Conservation (phyloP, 2,888 invertebrate species). For the Pyrgus malvae region DNA sequence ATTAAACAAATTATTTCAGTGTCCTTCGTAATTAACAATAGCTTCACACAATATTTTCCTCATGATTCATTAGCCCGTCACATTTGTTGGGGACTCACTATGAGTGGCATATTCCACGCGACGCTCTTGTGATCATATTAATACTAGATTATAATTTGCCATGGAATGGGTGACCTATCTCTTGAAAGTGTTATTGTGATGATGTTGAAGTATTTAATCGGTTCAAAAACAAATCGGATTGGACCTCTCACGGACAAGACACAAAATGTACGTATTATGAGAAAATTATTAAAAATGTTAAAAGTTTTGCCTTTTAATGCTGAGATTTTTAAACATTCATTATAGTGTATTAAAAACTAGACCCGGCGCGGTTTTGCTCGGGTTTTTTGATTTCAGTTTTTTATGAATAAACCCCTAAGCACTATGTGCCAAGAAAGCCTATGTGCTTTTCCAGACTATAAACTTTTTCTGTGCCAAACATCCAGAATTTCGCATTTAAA, state of each 20-base stretch:
- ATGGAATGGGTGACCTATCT: constrained; percentile 55
- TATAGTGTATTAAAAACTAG: no score
- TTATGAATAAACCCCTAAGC: no score
- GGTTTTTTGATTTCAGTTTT: no score
- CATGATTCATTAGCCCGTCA: constrained; percentile 54
- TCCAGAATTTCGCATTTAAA: no score
- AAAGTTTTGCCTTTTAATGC: neutral
- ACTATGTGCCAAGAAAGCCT: no score
- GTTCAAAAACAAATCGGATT: constrained; percentile 49
- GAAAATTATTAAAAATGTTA: neutral
- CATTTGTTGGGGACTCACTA: constrained; percentile 39
- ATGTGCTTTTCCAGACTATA: no score
- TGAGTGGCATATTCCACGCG: constrained; percentile 32
- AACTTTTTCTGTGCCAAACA: no score
- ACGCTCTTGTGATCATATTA: constrained; percentile 11
- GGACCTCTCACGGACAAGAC: constrained; percentile 44
- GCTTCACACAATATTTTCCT: constrained; percentile 71
- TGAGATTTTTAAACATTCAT: no score
- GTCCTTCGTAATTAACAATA: constrained; percentile 61
- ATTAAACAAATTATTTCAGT: constrained; percentile 55
- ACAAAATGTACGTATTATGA: constrained; percentile 44
- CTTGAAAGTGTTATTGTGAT: constrained; percentile 45
- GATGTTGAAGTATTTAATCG: constrained; percentile 18
- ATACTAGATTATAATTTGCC: constrained; percentile 12
- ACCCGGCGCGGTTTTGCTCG: no score